Conservation (phyloP, 2,888 invertebrate genomes). For the Dorcus hopei region DNA sequence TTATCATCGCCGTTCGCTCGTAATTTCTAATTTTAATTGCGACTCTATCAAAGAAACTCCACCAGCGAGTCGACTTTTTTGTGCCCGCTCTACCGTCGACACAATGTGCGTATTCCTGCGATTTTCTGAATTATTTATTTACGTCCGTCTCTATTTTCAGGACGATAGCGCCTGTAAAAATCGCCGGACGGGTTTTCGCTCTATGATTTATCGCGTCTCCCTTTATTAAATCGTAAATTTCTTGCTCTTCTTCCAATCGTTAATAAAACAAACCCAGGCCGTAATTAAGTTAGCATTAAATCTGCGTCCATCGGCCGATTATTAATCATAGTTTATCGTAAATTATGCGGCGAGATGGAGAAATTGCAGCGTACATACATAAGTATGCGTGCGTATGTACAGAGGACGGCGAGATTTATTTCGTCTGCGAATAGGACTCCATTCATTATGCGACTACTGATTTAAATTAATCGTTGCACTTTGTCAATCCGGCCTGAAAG, state of each 20-base stretch:
- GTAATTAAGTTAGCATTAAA: slow-evolving; percentile 21
- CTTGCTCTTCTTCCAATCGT: slow-evolving; percentile 13
- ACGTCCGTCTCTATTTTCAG: no score
- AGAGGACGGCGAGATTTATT: neutral
- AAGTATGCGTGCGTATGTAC: neutral
- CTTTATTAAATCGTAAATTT: neutral
- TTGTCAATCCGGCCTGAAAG: neutral
- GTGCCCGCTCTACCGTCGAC: no score
- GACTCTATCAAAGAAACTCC: no score
- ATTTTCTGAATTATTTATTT: no score
- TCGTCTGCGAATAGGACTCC: neutral
- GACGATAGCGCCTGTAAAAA: no score
- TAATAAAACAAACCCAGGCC: slow-evolving; percentile 19
- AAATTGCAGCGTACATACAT: neutral
- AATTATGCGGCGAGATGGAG: neutral
- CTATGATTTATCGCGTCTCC: neutral
- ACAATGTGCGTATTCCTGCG: no score
- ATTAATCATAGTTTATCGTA: slow-evolving; percentile 6
- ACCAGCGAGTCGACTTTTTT: no score
- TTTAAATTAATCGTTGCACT: neutral
- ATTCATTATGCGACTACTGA: neutral
- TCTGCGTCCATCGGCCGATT: slow-evolving; percentile 9
- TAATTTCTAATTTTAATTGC: no score
- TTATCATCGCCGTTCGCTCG: no score
- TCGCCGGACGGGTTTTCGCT: no score